These are phyloP conservation scores for Phrynosoma platyrhinos DNA, from an alignment of 2,113 vertebrate genomes.

Conservation along the genomic window DNA sequence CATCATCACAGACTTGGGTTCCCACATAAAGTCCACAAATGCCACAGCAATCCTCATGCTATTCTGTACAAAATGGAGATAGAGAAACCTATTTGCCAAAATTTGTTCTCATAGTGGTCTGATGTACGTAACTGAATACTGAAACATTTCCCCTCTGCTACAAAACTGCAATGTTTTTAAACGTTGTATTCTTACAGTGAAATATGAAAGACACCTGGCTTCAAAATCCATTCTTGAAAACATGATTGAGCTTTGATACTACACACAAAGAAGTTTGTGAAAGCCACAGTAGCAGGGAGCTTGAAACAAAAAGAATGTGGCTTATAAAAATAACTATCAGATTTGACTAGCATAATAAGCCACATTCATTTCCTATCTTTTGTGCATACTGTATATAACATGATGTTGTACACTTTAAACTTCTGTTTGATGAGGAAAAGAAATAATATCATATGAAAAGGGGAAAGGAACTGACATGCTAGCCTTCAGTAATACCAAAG, in stretches of 20 bases:
- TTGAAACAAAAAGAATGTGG: background rate
- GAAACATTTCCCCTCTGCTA: background rate
- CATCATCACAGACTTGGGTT: background rate
- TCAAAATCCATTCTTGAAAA: background rate
- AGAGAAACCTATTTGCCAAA: background rate
- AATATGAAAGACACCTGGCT: background rate
- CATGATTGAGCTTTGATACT: background rate
- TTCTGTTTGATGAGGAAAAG: conserved; percentile 46
- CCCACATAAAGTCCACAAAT: background rate
- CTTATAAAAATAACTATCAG: background rate
- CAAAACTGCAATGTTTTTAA: background rate
- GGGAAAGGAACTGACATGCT: background rate
- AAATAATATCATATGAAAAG: background rate
- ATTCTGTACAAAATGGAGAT: background rate
- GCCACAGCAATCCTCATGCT: background rate
- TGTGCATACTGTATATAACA: background rate
- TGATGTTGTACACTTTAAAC: background rate
- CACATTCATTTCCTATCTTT: conserved; percentile 25
- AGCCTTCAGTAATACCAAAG: conserved; percentile 17
- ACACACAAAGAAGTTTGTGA: background rate
- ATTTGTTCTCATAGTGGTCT: background rate
- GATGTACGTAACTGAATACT: background rate
- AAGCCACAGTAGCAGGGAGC: conserved; percentile 46
- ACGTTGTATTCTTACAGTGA: background rate
- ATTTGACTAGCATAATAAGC: background rate